These are phyloP conservation scores for Manis crassicaudata DNA, from an alignment of 2,797 vertebrate species.

Conservation along the genomic window DNA sequence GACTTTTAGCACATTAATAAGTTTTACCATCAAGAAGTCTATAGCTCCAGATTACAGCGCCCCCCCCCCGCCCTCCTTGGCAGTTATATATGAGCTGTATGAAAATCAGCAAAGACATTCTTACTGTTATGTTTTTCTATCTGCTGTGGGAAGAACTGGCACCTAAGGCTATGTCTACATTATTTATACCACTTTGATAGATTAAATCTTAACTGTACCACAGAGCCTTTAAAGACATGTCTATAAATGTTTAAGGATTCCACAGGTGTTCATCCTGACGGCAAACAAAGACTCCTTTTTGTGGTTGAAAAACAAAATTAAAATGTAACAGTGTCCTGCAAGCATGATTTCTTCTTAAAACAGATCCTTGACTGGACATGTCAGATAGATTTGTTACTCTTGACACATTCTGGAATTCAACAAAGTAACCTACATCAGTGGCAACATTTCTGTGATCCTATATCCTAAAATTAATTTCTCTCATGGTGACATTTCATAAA, in stretches of 20 bases:
- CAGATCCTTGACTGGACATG: slow-evolving; percentile 82
- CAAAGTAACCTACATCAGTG: slow-evolving; percentile 45
- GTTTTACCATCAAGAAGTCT: slow-evolving; percentile 49
- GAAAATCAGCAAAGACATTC: slow-evolving; percentile 74
- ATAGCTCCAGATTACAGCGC: slow-evolving; percentile 55
- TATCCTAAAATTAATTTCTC: slow-evolving; percentile 73
- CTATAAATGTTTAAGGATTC: slow-evolving; percentile 85
- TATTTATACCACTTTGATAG: slow-evolving; percentile 87
- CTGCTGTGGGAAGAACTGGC: slow-evolving; percentile 80
- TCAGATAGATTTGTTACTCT: slow-evolving; percentile 81
- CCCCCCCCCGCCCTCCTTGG: slow-evolving; percentile 38
- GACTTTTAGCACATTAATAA: slow-evolving; percentile 71
- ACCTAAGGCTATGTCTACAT: slow-evolving; percentile 86
- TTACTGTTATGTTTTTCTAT: slow-evolving; percentile 71
- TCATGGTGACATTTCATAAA: slow-evolving; percentile 54
- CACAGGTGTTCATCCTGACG: slow-evolving; percentile 85
- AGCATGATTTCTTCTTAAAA: slow-evolving; percentile 77
- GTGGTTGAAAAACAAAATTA: slow-evolving; percentile 79
- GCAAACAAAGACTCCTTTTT: slow-evolving; percentile 85
- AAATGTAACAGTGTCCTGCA: slow-evolving; percentile 78
- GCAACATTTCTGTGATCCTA: slow-evolving; percentile 62
- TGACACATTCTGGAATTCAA: slow-evolving; percentile 72
- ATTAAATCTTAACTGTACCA: slow-evolving; percentile 86
- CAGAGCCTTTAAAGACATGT: slow-evolving; percentile 84
- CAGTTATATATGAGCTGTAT: slow-evolving; percentile 55